Percentiles rank a stretch among this genome's conserved stretches.
phyloP scores from a whole-genome alignment of 2,797 vertebrate species.

The Rallus crepitans region DNA sequence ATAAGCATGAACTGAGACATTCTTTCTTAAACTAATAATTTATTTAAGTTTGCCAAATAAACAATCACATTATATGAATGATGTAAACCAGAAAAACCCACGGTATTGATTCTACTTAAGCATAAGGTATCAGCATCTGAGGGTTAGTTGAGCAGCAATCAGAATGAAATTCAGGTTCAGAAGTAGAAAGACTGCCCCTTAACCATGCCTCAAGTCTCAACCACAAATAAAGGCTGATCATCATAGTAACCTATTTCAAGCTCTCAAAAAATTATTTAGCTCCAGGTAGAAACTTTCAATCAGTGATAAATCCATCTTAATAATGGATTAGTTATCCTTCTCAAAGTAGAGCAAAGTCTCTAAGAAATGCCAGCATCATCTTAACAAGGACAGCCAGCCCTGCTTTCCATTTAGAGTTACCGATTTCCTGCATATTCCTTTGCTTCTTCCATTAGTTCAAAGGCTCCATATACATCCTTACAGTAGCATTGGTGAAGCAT shows the following conservation, averaged over 20 bases:
- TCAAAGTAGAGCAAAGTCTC: neutral
- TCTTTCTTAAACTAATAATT: neutral
- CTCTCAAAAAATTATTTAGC: neutral
- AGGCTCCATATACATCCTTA: neutral
- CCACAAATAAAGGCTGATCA: neutral
- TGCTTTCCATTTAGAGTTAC: neutral
- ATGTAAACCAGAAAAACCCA: neutral
- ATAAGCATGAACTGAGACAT: neutral
- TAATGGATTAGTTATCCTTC: neutral
- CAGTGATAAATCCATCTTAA: neutral
- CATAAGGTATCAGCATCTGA: neutral
- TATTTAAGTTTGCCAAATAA: neutral
- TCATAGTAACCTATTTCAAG: neutral
- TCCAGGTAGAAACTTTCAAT: neutral
- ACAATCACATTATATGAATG: neutral
- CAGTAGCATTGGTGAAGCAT: neutral
- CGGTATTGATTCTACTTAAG: neutral
- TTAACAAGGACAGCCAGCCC: neutral
- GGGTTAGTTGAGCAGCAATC: neutral
- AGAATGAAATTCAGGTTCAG: neutral
- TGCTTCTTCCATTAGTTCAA: neutral
- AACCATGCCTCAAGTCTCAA: neutral
- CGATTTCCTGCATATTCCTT: neutral
- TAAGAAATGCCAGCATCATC: neutral
- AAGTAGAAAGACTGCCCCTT: neutral